These are phyloP conservation scores for Rhagoletis zephyria DNA, from an alignment of 1,140 invertebrate genomes.

Conservation along the genomic window DNA sequence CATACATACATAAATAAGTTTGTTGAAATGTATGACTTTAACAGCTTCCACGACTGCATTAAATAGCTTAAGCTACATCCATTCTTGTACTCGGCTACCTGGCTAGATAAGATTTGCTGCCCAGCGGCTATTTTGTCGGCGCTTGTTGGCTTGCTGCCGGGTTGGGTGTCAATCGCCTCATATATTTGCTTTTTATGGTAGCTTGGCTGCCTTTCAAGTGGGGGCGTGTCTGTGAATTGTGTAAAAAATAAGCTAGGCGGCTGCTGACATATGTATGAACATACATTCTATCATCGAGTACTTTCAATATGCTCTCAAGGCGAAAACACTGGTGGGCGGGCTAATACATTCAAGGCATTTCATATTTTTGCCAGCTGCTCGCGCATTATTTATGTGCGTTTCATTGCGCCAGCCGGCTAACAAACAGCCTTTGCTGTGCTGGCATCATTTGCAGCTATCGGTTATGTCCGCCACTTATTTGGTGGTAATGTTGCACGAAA, in stretches of 20 bases:
- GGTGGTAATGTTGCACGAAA: slow-evolving; percentile 45
- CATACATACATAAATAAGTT: not conserved
- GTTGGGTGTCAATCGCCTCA: slow-evolving; percentile 49
- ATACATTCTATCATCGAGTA: not conserved
- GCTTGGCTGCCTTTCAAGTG: not conserved
- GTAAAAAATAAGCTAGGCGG: slow-evolving; percentile 14
- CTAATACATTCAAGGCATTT: slow-evolving; percentile 47
- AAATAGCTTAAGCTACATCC: not conserved
- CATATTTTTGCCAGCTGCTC: slow-evolving; percentile 46
- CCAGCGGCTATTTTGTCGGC: slow-evolving; percentile 22
- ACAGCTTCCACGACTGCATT: not conserved
- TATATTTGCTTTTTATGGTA: slow-evolving; percentile 50
- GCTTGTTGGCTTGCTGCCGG: slow-evolving; percentile 24
- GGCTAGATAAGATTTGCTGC: not conserved
- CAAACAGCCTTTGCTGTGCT: not conserved
- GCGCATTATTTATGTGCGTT: slow-evolving; percentile 24
- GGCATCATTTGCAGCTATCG: not conserved
- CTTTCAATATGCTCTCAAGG: not conserved
- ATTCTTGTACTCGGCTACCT: not conserved
- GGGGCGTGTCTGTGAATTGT: slow-evolving; percentile 36
- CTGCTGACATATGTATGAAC: not conserved
- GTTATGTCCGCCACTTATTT: not conserved
- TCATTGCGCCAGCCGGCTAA: not conserved
- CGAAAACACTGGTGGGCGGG: slow-evolving; percentile 11
- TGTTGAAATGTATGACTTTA: not conserved